Conservation (phyloP, 2,888 invertebrate genomes). For the Thelaira solivaga region DNA sequence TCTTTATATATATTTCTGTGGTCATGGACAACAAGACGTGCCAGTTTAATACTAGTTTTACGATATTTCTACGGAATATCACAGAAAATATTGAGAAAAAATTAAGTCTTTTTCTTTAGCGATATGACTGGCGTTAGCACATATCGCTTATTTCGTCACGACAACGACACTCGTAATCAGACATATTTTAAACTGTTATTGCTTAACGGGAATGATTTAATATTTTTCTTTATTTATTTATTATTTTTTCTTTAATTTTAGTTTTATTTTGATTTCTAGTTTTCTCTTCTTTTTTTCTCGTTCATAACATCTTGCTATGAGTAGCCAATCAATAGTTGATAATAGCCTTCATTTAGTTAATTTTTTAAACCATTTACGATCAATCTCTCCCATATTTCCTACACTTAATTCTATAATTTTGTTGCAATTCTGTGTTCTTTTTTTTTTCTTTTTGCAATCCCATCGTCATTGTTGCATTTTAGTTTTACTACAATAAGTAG, state of each 20-base stretch:
- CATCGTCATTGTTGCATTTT: constrained; percentile 50
- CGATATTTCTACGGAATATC: too few relatives aligned
- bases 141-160: too few relatives aligned
- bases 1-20: too few relatives aligned
- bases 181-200: constrained; percentile 47
- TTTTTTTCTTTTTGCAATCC: constrained; percentile 42
- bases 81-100: too few relatives aligned
- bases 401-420: constrained; percentile 32
- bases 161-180: too few relatives aligned
- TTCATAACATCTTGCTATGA: constrained; percentile 28
- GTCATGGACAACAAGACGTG: too few relatives aligned
- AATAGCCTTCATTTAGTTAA: constrained; percentile 55
- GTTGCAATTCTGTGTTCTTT: constrained; percentile 28
- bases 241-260: background rate
- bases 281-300: background rate
- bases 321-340: constrained; percentile 58
- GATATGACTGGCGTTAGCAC: too few relatives aligned
- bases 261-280: background rate
- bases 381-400: constrained; percentile 45
- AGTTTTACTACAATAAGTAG: background rate
- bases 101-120: too few relatives aligned
- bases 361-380: constrained; percentile 55
- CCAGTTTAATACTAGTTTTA: too few relatives aligned
- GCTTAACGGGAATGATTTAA: too few relatives aligned
- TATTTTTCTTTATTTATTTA: background rate